Conservation (phyloP, 2,888 invertebrate genomes). For the Mesorhabditis belari region DNA sequence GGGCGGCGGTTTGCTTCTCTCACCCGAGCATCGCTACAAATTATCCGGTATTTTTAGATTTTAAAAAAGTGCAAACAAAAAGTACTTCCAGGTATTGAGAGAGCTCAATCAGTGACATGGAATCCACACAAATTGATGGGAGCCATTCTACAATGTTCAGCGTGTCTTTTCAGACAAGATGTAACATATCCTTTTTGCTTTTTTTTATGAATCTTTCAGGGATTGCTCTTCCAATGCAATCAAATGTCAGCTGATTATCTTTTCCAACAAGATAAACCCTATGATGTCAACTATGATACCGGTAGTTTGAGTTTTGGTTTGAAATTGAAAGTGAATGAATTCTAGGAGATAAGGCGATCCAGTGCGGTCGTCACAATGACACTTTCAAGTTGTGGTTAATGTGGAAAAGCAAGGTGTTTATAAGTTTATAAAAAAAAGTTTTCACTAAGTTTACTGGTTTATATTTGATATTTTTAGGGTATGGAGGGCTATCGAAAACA, state of each 20-base stretch:
- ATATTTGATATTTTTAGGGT: constrained; percentile 64
- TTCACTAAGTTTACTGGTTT: constrained; percentile 60
- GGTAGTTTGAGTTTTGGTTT: constrained; percentile 73
- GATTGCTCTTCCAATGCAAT: constrained; percentile 81
- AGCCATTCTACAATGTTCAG: constrained; percentile 88
- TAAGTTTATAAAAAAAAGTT: constrained; percentile 64
- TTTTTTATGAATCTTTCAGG: constrained; percentile 66
- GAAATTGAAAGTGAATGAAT: constrained; percentile 70
- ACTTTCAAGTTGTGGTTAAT: constrained; percentile 98
- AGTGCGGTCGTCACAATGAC: constrained; percentile 97
- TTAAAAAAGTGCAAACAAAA: not conserved
- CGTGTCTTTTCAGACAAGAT: constrained; percentile 89
- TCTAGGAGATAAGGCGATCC: constrained; percentile 81
- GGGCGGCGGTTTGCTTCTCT: constrained; percentile 66
- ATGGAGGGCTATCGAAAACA: constrained; percentile 86
- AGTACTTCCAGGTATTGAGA: constrained; percentile 13
- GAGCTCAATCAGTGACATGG: constrained; percentile 71
- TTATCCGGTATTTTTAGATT: constrained; percentile 74
- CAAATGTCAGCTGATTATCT: constrained; percentile 96
- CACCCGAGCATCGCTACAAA: constrained; percentile 81
- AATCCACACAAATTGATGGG: constrained; percentile 99
- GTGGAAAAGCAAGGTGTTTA: constrained; percentile 87
- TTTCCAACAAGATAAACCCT: constrained; percentile 96
- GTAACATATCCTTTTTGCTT: constrained; percentile 59
- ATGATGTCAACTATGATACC: constrained; percentile 90